Conservation (phyloP, 2,797 vertebrate species). For the Glyptemys insculpta region DNA sequence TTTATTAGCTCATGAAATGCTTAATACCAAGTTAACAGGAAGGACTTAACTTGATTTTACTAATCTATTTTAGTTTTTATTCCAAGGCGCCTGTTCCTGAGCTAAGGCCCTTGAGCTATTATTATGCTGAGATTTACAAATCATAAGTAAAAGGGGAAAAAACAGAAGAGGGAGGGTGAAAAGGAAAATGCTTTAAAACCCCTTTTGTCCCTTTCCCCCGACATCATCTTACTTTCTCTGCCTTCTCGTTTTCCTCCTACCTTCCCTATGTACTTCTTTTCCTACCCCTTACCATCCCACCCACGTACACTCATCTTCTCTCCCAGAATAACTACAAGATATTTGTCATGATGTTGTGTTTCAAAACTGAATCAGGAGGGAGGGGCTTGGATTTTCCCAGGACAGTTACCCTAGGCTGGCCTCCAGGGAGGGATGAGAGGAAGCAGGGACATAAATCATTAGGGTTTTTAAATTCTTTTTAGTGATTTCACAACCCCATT, state of each 20-base stretch:
- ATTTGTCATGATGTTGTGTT: neutral
- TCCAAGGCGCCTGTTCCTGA: neutral
- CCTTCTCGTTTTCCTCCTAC: neutral
- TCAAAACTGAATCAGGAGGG: neutral
- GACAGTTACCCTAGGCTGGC: neutral
- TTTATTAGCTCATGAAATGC: neutral
- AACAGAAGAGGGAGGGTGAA: accelerated
- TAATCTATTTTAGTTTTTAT: neutral
- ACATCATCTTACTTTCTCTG: neutral
- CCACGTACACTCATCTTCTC: neutral
- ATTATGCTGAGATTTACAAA: neutral
- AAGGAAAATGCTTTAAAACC: neutral
- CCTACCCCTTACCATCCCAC: neutral
- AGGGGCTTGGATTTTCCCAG: neutral
- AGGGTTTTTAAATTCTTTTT: neutral
- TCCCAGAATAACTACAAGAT: neutral
- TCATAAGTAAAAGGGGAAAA: neutral
- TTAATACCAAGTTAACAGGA: neutral
- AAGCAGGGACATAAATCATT: neutral
- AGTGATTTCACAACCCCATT: accelerated
- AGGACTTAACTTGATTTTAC: neutral
- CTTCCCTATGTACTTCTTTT: neutral
- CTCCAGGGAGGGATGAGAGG: neutral
- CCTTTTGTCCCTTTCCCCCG: accelerated
- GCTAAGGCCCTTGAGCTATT: neutral